These are phyloP conservation scores for Penaeus chinensis DNA, from an alignment of 1,140 invertebrate genomes.

Conservation along the genomic window DNA sequence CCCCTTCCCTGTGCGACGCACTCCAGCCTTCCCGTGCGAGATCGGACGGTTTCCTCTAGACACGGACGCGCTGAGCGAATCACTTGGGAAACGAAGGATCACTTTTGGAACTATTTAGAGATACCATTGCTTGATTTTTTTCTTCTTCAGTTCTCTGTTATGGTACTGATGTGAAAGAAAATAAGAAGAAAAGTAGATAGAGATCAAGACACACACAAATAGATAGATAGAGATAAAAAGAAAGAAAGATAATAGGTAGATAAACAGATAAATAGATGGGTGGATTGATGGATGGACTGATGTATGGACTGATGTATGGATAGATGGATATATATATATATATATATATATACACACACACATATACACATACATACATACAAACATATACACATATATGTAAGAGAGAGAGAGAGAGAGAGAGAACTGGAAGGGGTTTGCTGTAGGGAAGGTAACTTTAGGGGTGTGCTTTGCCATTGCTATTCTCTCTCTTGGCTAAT, in stretches of 20 bases:
- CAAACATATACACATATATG: neutral
- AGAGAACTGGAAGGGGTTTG: neutral
- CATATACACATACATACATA: neutral
- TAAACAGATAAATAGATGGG: no score
- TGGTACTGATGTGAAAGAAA: slow-evolving; percentile 24
- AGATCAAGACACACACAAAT: neutral
- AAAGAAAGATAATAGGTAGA: no score
- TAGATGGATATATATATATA: neutral
- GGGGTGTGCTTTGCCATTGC: neutral
- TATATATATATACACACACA: neutral
- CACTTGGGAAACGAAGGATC: no score
- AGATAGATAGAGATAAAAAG: neutral
- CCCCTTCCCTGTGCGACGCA: neutral
- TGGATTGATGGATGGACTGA: no score
- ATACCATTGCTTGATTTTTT: slow-evolving; percentile 48
- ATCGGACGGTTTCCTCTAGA: no score
- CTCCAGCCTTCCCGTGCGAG: slow-evolving; percentile 7
- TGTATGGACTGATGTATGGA: neutral
- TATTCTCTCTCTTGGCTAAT: no score
- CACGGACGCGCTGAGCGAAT: no score
- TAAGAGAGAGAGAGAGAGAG: neutral
- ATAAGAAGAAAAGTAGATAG: neutral
- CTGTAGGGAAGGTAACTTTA: neutral
- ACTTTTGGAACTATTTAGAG: slow-evolving; percentile 12
- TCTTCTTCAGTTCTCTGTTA: slow-evolving; percentile 39